Base-by-base conservation (phyloP, 2,797 vertebrate species). In the Tangara arthus region DNA sequence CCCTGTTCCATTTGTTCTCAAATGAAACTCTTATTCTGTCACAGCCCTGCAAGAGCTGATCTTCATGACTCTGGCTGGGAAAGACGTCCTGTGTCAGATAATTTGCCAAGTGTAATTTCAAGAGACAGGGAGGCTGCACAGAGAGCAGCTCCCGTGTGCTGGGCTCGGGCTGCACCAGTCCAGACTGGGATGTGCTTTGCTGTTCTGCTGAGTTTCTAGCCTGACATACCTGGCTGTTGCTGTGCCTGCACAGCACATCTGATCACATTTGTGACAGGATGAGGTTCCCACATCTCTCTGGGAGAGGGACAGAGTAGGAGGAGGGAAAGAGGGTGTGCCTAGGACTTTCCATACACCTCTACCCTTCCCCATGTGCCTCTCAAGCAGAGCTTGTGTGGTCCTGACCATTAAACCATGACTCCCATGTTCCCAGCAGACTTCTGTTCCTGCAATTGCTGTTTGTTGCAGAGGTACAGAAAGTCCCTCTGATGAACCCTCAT, bases 111-210 rank as follows among this genome's bases (percentile, higher is more conserved):
- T 5, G 27, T 12, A 8, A 44, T 39, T 78, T 27, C 13, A 12
- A 17, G 63, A 41, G 16, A 6, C 13, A 66, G 15, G 32, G 15
- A 39, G 26, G 21, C 53, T 63, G 11, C 23, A 32, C 10, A 17
- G 42, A 8, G 23, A 70, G 34, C 13, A 30, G 15, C 14, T 65
- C 56, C 9, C 27, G 11, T 0, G 0, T 12, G 27, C 24, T 65
- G 17, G 30, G 26, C 59, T 63, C 0, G 0, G 30, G 18, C 12
- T 42, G 34, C 20, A 6, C 9, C 11, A 18, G 22, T 8, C 12
- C 30, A 27, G 34, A 8, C 32, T n/a, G 46, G 41, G 32, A 27
- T 19, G 9, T 4, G 32, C 26, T 70, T 57, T 55, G n/a, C 41
- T 50, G n/a, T 14, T 30, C 55, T 50, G 9, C 12, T 41, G 39